phyloP scores from a whole-genome alignment of 2,888 invertebrate species.

The Erannis defoliaria region DNA sequence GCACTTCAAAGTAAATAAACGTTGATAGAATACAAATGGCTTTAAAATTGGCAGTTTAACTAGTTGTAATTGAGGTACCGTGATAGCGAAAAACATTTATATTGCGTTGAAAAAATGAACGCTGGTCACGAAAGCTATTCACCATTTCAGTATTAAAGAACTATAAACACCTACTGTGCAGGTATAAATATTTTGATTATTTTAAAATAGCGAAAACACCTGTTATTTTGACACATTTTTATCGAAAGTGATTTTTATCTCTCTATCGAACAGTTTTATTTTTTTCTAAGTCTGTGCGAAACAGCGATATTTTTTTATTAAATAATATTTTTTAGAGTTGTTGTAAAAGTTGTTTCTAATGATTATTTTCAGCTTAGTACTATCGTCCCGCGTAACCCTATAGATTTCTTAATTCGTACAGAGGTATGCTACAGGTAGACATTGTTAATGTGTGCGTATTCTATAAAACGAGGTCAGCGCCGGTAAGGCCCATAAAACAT shows the following conservation, averaged over 20 bases:
- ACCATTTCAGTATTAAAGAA: too few relatives aligned
- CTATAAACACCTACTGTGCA: too few relatives aligned
- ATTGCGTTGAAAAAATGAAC: slow-evolving; percentile 8
- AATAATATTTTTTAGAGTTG: too few relatives aligned
- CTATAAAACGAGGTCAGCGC: slow-evolving; percentile 12
- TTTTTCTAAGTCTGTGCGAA: too few relatives aligned
- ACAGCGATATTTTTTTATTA: too few relatives aligned
- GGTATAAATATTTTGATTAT: too few relatives aligned
- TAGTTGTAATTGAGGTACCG: slow-evolving; percentile 13
- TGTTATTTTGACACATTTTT: too few relatives aligned
- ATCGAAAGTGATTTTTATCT: too few relatives aligned
- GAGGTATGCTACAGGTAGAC: slow-evolving; percentile 1
- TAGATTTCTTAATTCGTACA: not conserved
- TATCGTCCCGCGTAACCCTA: not conserved
- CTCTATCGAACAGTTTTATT: too few relatives aligned
- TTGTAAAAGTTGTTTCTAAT: too few relatives aligned
- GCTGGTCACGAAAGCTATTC: slow-evolving; percentile 18
- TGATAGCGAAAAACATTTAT: slow-evolving; percentile 13
- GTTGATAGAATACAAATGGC: slow-evolving; percentile 1
- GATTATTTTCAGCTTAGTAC: too few relatives aligned
- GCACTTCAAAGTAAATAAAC: not conserved
- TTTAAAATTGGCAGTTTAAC: slow-evolving; percentile 3
- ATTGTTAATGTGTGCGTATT: slow-evolving; percentile 1
- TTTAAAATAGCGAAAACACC: too few relatives aligned
- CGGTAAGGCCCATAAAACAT: slow-evolving; percentile 19